Base-by-base conservation (phyloP, 1,140 invertebrate species). In the Lepidostoma basale region DNA sequence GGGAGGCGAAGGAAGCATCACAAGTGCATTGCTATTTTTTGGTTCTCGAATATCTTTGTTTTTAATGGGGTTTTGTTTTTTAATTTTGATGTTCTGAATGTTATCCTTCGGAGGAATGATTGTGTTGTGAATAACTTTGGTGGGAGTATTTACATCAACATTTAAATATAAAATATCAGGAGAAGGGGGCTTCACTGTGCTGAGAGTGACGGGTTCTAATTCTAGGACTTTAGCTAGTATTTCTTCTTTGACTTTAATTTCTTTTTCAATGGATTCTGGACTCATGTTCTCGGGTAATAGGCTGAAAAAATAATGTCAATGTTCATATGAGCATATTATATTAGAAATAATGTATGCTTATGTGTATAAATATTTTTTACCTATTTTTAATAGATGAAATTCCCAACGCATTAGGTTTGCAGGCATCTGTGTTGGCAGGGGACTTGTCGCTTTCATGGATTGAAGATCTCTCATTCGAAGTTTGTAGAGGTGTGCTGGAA, bases 181-280 rank as follows among this genome's bases (percentile, higher is more conserved):
- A 0, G 58, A 49, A 20, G n/a, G 36, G n/a, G 67, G 59, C 28
- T 64, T 74, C 2, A 65, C 33, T 10, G 23, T 30, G 22, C 65
- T 67, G 22, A 82, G 78, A 65, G 79, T 81, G 4, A 83, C 73
- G 0, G 81, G 82, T 62, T 82, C 81, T 3, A 83, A 68, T 60
- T 83, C 78, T 3, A 83, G 74, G 74, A 82, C 77, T 72, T 83
- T 83, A 0, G 82, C 81, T 9, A 83, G 64, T 8, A 80, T 81
- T 69, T 80, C 82, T 67, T 83, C 82, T 67, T 82, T 83, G 62
- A 81, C 80, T 74, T 79, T 77, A 12, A 83, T 83, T 44, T 83
- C 72, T 49, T 70, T 70, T 67, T 73, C 72, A 12, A 73, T 44
- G 3, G 72, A 45, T 36, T 70, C 72, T 12, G 72, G 68, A 62